Conservation (phyloP, 2,888 invertebrate genomes). For the Priocnemis perturbator region DNA sequence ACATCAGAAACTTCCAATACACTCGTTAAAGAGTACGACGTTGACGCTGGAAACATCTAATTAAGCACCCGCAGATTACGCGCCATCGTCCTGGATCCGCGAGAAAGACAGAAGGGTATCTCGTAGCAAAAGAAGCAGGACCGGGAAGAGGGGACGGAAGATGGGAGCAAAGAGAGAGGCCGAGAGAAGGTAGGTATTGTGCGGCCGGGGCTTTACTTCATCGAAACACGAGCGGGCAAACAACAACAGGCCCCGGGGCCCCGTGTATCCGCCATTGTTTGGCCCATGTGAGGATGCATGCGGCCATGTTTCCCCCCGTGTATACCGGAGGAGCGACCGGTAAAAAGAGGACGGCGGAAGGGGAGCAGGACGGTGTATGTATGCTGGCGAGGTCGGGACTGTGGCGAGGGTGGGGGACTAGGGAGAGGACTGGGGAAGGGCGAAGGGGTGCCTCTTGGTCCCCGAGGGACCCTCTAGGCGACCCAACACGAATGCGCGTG, state of each 20-base stretch:
- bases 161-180: conserved; percentile 26
- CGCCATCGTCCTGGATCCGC: too few species aligned
- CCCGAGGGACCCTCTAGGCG: conserved; percentile 2
- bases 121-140: conserved; percentile 17
- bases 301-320: conserved; percentile 71
- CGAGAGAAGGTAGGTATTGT: conserved; percentile 47
- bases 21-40: too few species aligned
- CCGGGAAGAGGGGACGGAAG: conserved; percentile 22
- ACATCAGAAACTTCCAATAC: too few species aligned
- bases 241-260: conserved; percentile 47
- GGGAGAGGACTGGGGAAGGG: conserved; percentile 36
- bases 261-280: conserved; percentile 73
- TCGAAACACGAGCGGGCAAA: conserved; percentile 61
- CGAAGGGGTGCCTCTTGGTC: conserved; percentile 23
- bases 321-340: conserved; percentile 58
- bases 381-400: conserved; percentile 43
- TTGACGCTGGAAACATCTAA: too few species aligned
- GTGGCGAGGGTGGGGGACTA: conserved; percentile 31
- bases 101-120: conserved; percentile 20
- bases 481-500: conserved; percentile 1
- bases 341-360: conserved; percentile 66
- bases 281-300: conserved; percentile 68
- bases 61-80: too few species aligned
- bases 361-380: conserved; percentile 41
- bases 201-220: conserved; percentile 55